phyloP scores from a whole-genome alignment of 2,113 vertebrate species.

The Prunella fulvescens region DNA sequence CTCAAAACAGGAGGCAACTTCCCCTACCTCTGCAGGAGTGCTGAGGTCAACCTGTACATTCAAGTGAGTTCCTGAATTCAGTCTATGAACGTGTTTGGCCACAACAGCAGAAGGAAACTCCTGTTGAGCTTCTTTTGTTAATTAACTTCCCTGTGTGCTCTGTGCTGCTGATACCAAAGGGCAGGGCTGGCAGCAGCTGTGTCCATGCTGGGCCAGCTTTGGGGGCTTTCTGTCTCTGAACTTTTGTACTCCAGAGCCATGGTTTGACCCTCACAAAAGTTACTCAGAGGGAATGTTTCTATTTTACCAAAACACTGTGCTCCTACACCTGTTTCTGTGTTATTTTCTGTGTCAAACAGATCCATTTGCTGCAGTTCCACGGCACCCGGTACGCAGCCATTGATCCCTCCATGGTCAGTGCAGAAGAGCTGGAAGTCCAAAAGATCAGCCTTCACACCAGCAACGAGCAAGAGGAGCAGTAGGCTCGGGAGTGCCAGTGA shows the following conservation, averaged over 20 bases:
- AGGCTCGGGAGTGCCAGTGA: neutral
- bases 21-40: conserved; percentile 93
- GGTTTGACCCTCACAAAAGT: neutral
- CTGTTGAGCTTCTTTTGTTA: neutral
- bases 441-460: conserved; percentile 69
- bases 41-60: conserved; percentile 95
- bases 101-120: neutral
- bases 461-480: conserved; percentile 73
- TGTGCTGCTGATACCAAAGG: neutral
- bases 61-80: conserved; percentile 75
- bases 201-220: neutral
- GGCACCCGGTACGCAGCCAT: conserved; percentile 93
- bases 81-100: rapidly evolving
- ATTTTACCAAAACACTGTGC: neutral
- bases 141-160: neutral
- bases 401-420: conserved; percentile 88
- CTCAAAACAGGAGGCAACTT: conserved; percentile 99
- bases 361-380: conserved; percentile 93
- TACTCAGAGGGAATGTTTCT: neutral
- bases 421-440: conserved; percentile 91
- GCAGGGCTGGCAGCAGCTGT: neutral
- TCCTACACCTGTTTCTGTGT: neutral
- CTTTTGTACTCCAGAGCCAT: neutral
- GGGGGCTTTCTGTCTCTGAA: neutral
- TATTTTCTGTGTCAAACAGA: conserved; percentile 64